phyloP scores from a whole-genome alignment of 2,888 invertebrate genomes.

The Dryadula phaetusa region DNA sequence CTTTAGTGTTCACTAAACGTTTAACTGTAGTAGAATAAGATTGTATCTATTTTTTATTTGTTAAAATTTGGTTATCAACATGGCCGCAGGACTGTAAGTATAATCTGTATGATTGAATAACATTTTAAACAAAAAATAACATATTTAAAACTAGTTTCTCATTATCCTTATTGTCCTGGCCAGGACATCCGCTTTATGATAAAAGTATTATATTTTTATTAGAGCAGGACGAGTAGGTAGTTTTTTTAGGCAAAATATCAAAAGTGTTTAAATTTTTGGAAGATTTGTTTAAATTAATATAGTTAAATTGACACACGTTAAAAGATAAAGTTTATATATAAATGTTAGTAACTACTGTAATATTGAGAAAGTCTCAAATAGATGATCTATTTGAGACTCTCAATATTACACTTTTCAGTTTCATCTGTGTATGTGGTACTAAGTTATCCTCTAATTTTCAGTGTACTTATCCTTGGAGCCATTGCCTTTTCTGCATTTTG shows the following conservation, averaged over 20 bases:
- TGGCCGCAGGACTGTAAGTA: constrained; percentile 61
- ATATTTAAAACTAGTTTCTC: not conserved
- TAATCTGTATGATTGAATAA: not conserved
- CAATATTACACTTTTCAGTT: too few species aligned
- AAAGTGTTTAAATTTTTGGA: not conserved
- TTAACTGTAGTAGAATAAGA: constrained; percentile 2
- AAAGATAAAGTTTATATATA: too few species aligned
- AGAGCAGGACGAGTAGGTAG: not conserved
- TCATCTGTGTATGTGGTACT: not conserved
- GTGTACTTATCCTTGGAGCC: constrained; percentile 59
- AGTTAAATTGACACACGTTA: too few species aligned
- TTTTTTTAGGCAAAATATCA: not conserved
- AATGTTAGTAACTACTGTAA: too few species aligned
- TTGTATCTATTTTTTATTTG: too few species aligned
- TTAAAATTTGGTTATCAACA: constrained; percentile 23
- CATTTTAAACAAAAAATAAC: not conserved
- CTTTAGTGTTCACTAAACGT: not conserved
- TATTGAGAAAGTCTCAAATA: too few species aligned
- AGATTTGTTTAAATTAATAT: not conserved
- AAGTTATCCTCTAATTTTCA: constrained; percentile 46
- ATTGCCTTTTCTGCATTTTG: constrained; percentile 63
- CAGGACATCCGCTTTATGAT: too few species aligned
- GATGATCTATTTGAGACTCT: too few species aligned
- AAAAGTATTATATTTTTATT: too few species aligned
- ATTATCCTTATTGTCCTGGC: not conserved